phyloP scores from a whole-genome alignment of 2,888 invertebrate species.

The Acronicta psi region DNA sequence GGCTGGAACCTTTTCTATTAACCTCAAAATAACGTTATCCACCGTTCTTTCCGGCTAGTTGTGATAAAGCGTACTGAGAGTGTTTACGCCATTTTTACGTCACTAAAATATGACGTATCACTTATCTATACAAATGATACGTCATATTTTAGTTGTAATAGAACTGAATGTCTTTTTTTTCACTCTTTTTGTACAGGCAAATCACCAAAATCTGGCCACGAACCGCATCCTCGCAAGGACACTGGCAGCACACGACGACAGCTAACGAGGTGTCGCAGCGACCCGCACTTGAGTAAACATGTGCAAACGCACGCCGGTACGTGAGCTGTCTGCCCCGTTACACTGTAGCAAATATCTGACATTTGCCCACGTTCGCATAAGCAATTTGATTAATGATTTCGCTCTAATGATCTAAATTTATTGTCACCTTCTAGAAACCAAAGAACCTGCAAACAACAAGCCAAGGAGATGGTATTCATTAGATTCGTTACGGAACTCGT shows the following conservation, averaged over 20 bases:
- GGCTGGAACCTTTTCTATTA: too few species aligned
- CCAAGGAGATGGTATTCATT: slow-evolving; percentile 84
- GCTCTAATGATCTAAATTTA: neutral
- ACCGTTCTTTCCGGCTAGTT: too few species aligned
- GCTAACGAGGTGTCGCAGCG: slow-evolving; percentile 81
- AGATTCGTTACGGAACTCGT: slow-evolving; percentile 80
- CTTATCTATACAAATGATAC: too few species aligned
- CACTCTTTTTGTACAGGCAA: slow-evolving; percentile 69
- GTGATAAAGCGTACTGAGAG: too few species aligned
- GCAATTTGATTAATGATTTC: too few species aligned
- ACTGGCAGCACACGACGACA: slow-evolving; percentile 71
- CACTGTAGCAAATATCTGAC: neutral
- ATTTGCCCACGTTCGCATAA: too few species aligned
- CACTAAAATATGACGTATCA: too few species aligned
- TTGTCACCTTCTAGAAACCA: slow-evolving; percentile 71
- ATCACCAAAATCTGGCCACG: slow-evolving; percentile 76
- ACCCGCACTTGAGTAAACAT: slow-evolving; percentile 79
- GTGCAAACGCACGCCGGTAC: slow-evolving; percentile 57
- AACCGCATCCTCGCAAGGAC: slow-evolving; percentile 77
- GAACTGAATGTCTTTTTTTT: slow-evolving; percentile 5
- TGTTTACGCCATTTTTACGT: too few species aligned
- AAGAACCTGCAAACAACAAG: slow-evolving; percentile 73
- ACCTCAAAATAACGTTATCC: too few species aligned
- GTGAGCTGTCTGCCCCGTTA: neutral
- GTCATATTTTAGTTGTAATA: too few species aligned